Percentiles rank a stretch among this genome's conserved stretches.
Conservation (phyloP, 2,888 invertebrate species). For the Cheilosia vernalis region DNA sequence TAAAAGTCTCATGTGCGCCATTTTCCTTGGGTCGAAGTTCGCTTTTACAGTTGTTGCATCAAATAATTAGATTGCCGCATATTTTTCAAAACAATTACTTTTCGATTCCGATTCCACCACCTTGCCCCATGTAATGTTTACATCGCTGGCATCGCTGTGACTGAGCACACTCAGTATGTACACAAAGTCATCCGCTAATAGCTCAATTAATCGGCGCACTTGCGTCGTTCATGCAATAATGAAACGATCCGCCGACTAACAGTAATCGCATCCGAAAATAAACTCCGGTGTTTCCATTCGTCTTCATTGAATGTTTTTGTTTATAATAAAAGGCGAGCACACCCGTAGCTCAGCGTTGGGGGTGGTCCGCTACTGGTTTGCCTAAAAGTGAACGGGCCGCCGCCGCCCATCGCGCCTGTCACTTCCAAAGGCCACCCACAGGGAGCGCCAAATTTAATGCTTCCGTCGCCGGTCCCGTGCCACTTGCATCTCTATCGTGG, state of each 20-base stretch:
- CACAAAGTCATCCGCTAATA: conserved; percentile 19
- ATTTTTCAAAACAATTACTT: conserved; percentile 5
- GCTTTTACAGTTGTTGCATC: neutral
- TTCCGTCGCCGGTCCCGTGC: conserved; percentile 44
- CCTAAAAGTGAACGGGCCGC: conserved; percentile 35
- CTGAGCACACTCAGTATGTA: neutral
- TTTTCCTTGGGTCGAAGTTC: no score
- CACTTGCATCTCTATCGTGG: conserved; percentile 47
- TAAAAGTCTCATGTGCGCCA: no score
- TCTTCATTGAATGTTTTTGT: conserved; percentile 45
- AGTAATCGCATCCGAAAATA: conserved; percentile 57
- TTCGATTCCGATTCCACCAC: conserved; percentile 7
- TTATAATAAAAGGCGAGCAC: conserved; percentile 67
- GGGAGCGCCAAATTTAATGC: conserved; percentile 65
- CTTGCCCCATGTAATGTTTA: conserved; percentile 15
- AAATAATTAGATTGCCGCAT: neutral
- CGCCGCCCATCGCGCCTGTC: conserved; percentile 27
- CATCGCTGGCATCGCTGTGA: neutral
- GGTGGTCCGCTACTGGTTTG: conserved; percentile 52
- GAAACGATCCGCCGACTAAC: conserved; percentile 24
- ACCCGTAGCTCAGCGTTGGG: conserved; percentile 51
- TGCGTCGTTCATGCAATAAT: conserved; percentile 49
- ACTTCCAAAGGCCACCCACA: conserved; percentile 66
- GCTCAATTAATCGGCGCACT: conserved; percentile 56
- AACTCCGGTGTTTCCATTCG: conserved; percentile 45